Percentiles rank a stretch among this genome's conserved stretches.
phyloP scores from a whole-genome alignment of 2,888 invertebrate genomes.

The Lochmaea crataegi region DNA sequence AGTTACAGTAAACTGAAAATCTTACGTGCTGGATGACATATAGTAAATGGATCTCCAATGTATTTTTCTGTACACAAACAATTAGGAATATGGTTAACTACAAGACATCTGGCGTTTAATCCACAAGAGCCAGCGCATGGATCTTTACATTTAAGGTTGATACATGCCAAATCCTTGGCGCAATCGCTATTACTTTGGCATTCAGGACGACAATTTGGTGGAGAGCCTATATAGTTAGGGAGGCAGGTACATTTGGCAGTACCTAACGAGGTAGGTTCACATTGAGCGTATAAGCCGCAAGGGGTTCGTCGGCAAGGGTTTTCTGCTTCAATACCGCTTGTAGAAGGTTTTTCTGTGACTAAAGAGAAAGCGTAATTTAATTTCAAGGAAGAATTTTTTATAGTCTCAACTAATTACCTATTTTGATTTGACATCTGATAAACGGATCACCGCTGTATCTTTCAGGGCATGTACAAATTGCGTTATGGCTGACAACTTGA shows the following conservation, averaged over 20 bases:
- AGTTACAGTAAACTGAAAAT: slow-evolving; percentile 47
- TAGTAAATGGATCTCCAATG: slow-evolving; percentile 75
- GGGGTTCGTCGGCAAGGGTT: slow-evolving; percentile 77
- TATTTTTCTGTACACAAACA: slow-evolving; percentile 77
- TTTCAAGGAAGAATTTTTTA: not conserved
- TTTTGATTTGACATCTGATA: slow-evolving; percentile 59
- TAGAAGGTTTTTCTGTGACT: slow-evolving; percentile 36
- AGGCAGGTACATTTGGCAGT: slow-evolving; percentile 75
- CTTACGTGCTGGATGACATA: slow-evolving; percentile 73
- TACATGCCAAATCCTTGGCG: slow-evolving; percentile 74
- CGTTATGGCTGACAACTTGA: slow-evolving; percentile 71
- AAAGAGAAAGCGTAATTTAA: not conserved
- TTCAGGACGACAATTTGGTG: slow-evolving; percentile 78
- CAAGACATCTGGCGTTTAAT: slow-evolving; percentile 76
- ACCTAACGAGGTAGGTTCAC: slow-evolving; percentile 63
- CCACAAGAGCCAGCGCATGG: slow-evolving; percentile 83
- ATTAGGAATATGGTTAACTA: slow-evolving; percentile 80
- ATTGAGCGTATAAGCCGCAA: slow-evolving; percentile 74
- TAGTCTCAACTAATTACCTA: slow-evolving; percentile 49
- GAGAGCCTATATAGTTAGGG: slow-evolving; percentile 78
- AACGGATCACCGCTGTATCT: slow-evolving; percentile 73
- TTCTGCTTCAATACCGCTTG: slow-evolving; percentile 35
- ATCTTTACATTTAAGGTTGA: slow-evolving; percentile 78
- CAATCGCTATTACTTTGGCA: slow-evolving; percentile 81
- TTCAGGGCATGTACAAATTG: slow-evolving; percentile 71